Conservation (phyloP, 1,140 invertebrate genomes). For the Zaprionus nigranus region DNA sequence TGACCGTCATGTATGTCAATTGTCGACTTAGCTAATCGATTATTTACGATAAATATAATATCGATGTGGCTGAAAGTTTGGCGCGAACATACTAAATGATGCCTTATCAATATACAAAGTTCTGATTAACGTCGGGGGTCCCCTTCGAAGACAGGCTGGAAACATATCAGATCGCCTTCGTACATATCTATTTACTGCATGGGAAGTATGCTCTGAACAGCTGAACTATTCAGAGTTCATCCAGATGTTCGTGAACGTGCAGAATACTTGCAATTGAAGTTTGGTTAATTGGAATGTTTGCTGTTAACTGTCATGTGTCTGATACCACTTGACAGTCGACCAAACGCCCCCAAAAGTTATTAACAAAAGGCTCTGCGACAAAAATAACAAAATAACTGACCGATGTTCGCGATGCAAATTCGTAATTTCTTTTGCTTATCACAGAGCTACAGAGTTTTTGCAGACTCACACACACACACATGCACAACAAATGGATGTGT, state of each 20-base stretch:
- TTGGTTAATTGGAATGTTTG: slow-evolving; percentile 43
- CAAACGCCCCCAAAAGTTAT: slow-evolving; percentile 27
- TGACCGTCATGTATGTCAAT: no score
- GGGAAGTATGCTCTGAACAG: background rate
- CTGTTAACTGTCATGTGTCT: slow-evolving; percentile 12
- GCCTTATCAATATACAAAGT: no score
- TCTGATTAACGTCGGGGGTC: no score
- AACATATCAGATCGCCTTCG: no score
- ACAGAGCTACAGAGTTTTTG: slow-evolving; percentile 7
- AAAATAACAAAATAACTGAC: slow-evolving; percentile 3
- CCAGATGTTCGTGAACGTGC: slow-evolving; percentile 2
- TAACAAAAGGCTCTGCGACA: slow-evolving; percentile 28
- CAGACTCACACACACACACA: background rate
- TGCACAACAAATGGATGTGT: background rate
- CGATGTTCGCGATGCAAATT: slow-evolving; percentile 32
- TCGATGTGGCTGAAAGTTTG: no score
- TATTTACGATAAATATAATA: no score
- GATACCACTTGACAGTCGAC: slow-evolving; percentile 12
- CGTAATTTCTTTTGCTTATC: slow-evolving; percentile 43
- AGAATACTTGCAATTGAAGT: slow-evolving; percentile 5
- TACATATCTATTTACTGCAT: no score
- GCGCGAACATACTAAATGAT: no score
- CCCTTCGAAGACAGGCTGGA: no score
- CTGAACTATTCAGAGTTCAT: background rate
- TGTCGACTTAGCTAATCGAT: no score